phyloP scores from a whole-genome alignment of 2,113 vertebrate species.

The Brevimyrus niger region DNA sequence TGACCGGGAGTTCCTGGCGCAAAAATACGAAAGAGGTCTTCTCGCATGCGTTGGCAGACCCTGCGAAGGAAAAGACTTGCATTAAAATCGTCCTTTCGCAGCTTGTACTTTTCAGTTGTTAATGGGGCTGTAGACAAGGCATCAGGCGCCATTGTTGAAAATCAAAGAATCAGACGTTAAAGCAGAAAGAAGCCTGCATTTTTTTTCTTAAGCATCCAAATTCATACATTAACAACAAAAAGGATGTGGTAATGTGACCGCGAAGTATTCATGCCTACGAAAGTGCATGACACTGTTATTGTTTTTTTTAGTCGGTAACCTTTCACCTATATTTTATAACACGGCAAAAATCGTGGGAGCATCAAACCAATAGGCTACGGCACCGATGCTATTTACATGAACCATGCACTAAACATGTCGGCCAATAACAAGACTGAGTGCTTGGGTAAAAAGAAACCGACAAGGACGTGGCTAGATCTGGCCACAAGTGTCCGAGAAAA shows the following conservation, averaged over 20 bases:
- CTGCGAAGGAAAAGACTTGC: conserved; percentile 51
- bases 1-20: conserved; percentile 89
- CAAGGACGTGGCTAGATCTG: background rate
- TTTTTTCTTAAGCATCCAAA: background rate
- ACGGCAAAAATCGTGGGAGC: background rate
- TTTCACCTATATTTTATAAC: background rate
- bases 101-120: background rate
- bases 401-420: background rate
- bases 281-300: background rate
- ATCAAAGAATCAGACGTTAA: background rate
- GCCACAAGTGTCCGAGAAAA: background rate
- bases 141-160: background rate
- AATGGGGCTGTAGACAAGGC: background rate
- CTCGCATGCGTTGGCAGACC: conserved; percentile 88
- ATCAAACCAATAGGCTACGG: background rate
- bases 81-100: background rate
- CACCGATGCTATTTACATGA: background rate
- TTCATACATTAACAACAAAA: background rate
- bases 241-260: background rate
- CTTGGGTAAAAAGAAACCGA: background rate
- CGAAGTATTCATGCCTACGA: background rate
- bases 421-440: background rate
- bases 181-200: background rate
- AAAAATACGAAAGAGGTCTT: conserved; percentile 93
- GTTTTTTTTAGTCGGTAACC: background rate